A percentile compares a stretch with the other conserved stretches of the same genome.
These are phyloP conservation scores for Chiloscyllium plagiosum DNA, from an alignment of 2,113 vertebrate genomes.

Conservation along the genomic window DNA sequence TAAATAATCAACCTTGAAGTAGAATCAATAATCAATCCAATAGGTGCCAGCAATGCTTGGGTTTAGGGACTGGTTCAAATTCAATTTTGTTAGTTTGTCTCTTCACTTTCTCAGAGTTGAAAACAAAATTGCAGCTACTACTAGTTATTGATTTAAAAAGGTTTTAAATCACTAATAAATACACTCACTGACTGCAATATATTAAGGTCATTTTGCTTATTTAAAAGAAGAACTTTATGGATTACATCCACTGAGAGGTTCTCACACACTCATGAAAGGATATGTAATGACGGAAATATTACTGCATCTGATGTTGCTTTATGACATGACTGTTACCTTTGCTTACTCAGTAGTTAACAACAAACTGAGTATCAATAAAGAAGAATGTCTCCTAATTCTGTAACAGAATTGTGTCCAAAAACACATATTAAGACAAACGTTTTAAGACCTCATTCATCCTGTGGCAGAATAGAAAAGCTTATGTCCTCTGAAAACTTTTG, in stretches of 20 bases:
- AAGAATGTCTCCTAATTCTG: background rate
- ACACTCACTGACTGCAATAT: background rate
- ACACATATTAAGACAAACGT: background rate
- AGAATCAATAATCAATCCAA: background rate
- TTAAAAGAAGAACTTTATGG: no score
- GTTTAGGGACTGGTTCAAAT: background rate
- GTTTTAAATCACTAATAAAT: background rate
- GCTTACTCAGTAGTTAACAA: background rate
- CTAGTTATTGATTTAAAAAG: background rate
- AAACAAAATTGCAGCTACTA: background rate
- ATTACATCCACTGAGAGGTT: no score
- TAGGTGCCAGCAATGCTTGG: background rate
- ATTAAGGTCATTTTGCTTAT: background rate
- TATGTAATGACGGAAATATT: background rate
- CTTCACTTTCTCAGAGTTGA: background rate
- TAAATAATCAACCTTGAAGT: background rate
- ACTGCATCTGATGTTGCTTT: no score
- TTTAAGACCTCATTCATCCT: background rate
- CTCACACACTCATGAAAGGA: background rate
- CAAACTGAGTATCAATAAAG: background rate
- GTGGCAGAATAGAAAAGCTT: background rate
- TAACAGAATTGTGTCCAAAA: background rate
- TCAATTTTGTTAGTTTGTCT: background rate
- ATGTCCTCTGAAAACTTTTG: background rate
- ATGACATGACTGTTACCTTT: no score